A percentile compares a stretch with the other conserved stretches of the same genome.
phyloP scores from a whole-genome alignment of 2,797 vertebrate species.

The Spinibarbus caldwelli region DNA sequence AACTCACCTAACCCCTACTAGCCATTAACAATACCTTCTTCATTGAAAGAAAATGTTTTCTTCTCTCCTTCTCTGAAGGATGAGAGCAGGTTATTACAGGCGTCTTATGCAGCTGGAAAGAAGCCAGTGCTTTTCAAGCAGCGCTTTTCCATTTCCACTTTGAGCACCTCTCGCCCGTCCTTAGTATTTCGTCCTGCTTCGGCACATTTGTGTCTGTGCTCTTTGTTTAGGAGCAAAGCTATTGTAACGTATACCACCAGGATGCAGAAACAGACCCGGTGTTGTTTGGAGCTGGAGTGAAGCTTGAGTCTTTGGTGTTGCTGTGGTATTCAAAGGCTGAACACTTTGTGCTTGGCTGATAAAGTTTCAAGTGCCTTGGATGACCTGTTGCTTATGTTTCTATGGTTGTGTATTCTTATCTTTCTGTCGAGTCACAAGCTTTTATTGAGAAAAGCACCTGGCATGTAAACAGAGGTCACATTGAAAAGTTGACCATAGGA shows the following conservation, averaged over 20 bases:
- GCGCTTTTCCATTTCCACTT: constrained; percentile 63
- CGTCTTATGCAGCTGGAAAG: constrained; percentile 62
- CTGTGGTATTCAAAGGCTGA: constrained; percentile 51
- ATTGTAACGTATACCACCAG: constrained; percentile 63
- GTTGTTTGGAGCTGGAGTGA: constrained; percentile 43
- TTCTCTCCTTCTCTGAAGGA: constrained; percentile 57
- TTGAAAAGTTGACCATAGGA: constrained; percentile 41
- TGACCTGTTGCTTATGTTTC: constrained; percentile 52
- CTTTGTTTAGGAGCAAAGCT: constrained; percentile 58
- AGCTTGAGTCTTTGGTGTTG: constrained; percentile 53
- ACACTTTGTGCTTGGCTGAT: constrained; percentile 44
- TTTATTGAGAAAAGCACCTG: constrained; percentile 16
- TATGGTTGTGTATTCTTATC: constrained; percentile 36
- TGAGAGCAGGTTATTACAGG: constrained; percentile 61
- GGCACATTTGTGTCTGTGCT: constrained; percentile 53
- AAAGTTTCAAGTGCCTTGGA: constrained; percentile 52
- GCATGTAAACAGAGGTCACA: constrained; percentile 30
- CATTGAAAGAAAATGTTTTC: constrained; percentile 54
- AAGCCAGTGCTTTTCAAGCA: constrained; percentile 67
- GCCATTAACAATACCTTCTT: constrained; percentile 54
- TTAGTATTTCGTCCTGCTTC: constrained; percentile 46
- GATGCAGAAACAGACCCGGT: constrained; percentile 58
- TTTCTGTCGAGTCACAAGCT: constrained; percentile 38
- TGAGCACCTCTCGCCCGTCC: constrained; percentile 49
- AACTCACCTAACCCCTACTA: constrained; percentile 35